These are phyloP conservation scores for Gymnothorax javanicus DNA, from an alignment of 2,797 vertebrate genomes.

Conservation along the genomic window DNA sequence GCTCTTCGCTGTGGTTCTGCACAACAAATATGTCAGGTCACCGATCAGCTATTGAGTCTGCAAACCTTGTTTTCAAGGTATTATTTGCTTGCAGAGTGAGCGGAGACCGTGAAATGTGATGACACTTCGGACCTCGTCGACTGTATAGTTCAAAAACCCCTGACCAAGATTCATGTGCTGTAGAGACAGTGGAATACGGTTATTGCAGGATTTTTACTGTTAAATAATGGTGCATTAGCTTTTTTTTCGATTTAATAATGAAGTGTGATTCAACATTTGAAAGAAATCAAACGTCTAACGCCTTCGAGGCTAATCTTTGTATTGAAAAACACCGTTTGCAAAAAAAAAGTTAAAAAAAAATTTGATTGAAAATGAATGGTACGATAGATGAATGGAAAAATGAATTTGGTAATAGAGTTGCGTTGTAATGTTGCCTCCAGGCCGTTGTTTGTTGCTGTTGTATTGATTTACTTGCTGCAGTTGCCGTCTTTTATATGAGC, in stretches of 20 bases:
- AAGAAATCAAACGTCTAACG: neutral
- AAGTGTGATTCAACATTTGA: neutral
- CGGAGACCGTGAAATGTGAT: too few species aligned
- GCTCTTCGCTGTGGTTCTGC: too few species aligned
- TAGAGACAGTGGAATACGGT: neutral
- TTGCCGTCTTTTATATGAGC: neutral
- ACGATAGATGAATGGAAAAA: neutral
- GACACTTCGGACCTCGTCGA: too few species aligned
- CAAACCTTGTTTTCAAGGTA: too few species aligned
- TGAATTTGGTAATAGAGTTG: neutral
- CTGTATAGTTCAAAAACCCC: too few species aligned
- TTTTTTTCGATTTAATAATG: neutral
- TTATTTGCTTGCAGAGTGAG: too few species aligned
- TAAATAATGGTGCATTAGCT: neutral
- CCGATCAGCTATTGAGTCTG: too few species aligned
- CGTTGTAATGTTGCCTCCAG: neutral
- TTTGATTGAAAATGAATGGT: neutral
- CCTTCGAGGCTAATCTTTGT: neutral
- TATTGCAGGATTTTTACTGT: neutral
- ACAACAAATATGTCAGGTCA: too few species aligned
- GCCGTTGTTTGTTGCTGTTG: neutral
- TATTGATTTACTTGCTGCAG: slow-evolving; percentile 12
- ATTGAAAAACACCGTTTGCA: neutral
- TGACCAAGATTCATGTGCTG: neutral
- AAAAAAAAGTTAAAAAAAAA: neutral